Conservation (phyloP, 2,797 vertebrate species). For the Vultur gryphus region DNA sequence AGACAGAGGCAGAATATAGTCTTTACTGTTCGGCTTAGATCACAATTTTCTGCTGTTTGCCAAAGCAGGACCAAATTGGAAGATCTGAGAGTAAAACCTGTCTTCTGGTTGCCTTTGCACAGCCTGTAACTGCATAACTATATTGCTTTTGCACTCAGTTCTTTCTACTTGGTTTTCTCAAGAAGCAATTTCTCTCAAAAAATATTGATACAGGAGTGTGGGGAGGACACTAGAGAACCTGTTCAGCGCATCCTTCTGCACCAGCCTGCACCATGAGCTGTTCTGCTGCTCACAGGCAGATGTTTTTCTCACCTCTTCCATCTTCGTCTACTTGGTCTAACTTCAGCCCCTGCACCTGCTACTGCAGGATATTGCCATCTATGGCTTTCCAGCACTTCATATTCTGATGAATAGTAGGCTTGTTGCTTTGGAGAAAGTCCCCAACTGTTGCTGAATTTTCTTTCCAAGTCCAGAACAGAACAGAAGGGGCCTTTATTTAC, state of each 20-base stretch:
- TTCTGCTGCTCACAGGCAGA: not conserved
- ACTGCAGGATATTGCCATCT: not conserved
- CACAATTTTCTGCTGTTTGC: not conserved
- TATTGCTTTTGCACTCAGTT: not conserved
- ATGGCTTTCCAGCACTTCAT: not conserved
- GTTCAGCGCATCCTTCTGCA: not conserved
- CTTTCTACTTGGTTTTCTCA: not conserved
- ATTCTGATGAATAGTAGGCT: slow-evolving; percentile 25
- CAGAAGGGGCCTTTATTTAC: slow-evolving; percentile 15
- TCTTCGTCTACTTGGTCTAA: not conserved
- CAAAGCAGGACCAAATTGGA: not conserved
- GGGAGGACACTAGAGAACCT: not conserved
- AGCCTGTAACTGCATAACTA: not conserved
- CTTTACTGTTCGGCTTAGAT: not conserved
- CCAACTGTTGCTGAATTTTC: not conserved
- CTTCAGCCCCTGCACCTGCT: not conserved
- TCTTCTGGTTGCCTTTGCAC: not conserved
- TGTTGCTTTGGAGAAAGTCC: not conserved
- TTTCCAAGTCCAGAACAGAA: not conserved
- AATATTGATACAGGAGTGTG: not conserved
- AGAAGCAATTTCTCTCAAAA: not conserved
- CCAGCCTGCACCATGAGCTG: not conserved
- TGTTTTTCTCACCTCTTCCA: slow-evolving; percentile 7
- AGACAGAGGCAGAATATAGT: not conserved
- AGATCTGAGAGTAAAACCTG: not conserved